Base-by-base conservation (phyloP, 2,888 invertebrate genomes). In the Acleris literana region DNA sequence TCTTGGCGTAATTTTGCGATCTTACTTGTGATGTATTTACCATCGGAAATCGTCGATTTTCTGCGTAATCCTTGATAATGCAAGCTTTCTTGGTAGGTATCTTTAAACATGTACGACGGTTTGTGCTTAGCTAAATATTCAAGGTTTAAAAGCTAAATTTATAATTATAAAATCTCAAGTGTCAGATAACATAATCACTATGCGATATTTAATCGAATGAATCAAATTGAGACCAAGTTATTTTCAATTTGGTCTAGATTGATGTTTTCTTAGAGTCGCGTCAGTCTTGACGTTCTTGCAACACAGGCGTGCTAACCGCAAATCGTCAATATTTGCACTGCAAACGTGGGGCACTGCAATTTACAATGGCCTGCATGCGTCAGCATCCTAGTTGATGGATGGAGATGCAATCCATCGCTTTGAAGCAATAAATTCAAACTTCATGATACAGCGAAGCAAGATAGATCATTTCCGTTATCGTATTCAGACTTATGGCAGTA, bases 271-370 rank as follows among this genome's bases (percentile, higher is more conserved):
- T 17, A 46, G 46, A 46, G 46, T 46, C 46, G 39, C 51, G 7
- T 57, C 18, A 56, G 7, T 57, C 25, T 57, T 63, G 56, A 63
- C 56, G 56, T 57, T 43, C 51, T 46, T 46, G 6, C 51, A 39
- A 51, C 49, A 39, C 56, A 43, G 22, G 48, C 29, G 58, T 16
- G 56, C 51, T 44, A 43, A 43, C 56, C 57, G 13, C 57, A 57
- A 64, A 64, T 13, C 63, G 63, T 63, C 55, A 63, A 63, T 63
- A 56, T 63, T 63, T 63, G 56, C 56, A 25, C 33, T 43, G 57
- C 56, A 64, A 52, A 64, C 57, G 57, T 11, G 39, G 56, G 49
- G 48, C 18, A 64, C 57, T 49, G 57, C 57, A 57, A 64, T 64
- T 57, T 64, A 46, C 63, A 46, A 52, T 33, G 52, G 51, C 16